Conservation (phyloP, 37 sponge, comb jelly and placozoan species). For the Dysidea cf. avara region DNA sequence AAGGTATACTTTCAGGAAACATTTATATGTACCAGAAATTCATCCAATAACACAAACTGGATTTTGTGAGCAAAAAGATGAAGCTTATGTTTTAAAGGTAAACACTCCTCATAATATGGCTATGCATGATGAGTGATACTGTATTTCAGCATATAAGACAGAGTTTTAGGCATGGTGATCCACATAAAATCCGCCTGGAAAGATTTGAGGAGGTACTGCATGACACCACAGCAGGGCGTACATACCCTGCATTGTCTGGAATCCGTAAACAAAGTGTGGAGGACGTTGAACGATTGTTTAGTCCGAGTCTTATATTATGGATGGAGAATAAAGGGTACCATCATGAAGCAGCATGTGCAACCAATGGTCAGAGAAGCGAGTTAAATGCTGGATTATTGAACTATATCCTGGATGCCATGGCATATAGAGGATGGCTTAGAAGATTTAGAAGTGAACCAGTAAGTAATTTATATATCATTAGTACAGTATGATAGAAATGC, state of each 20-base stretch:
- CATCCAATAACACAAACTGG: constrained; percentile 18
- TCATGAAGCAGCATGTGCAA: neutral
- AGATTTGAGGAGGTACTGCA: constrained; percentile 1
- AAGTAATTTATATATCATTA: too few relatives aligned
- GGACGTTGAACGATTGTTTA: constrained; percentile 5
- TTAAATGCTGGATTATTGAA: too few relatives aligned
- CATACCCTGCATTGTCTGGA: constrained; percentile 7
- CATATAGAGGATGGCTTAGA: too few relatives aligned
- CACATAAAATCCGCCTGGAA: neutral
- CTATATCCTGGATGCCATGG: too few relatives aligned
- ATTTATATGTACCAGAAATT: constrained; percentile 26
- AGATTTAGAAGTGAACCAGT: too few relatives aligned
- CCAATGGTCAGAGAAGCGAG: too few relatives aligned
- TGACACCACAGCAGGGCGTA: neutral
- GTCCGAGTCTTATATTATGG: too few relatives aligned
- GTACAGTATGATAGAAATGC: too few relatives aligned
- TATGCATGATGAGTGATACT: too few relatives aligned
- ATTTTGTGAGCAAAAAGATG: too few relatives aligned
- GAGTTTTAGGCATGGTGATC: neutral
- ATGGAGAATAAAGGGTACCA: neutral
- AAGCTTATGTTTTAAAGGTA: too few relatives aligned
- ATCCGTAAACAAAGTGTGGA: neutral
- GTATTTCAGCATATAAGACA: neutral
- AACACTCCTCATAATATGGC: too few relatives aligned
- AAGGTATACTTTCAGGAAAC: constrained; percentile 19